phyloP scores from a whole-genome alignment of 1,140 invertebrate species.

The Drosophila tropicalis region DNA sequence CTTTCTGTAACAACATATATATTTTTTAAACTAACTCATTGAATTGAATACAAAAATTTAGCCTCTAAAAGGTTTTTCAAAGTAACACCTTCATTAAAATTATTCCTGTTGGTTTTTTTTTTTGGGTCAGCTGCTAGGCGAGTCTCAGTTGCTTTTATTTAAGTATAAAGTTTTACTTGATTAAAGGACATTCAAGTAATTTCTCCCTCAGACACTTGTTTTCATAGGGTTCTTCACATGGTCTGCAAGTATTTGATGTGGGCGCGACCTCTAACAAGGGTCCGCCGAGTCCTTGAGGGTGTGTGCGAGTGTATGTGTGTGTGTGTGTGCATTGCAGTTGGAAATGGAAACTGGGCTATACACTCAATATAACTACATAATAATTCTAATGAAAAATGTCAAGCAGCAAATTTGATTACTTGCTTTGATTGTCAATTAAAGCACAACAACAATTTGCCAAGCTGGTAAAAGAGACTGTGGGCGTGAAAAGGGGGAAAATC shows the following conservation, averaged over 20 bases:
- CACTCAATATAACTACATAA: constrained; percentile 68
- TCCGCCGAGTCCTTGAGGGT: neutral
- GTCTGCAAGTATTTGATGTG: constrained; percentile 70
- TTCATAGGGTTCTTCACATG: constrained; percentile 22
- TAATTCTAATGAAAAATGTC: constrained; percentile 82
- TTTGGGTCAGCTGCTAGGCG: neutral
- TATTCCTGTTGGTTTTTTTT: neutral
- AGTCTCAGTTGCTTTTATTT: neutral
- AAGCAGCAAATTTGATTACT: constrained; percentile 78
- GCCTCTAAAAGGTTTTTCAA: too few species aligned
- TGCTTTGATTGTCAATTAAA: constrained; percentile 81
- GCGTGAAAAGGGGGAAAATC: constrained; percentile 31
- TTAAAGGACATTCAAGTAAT: neutral
- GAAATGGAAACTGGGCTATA: constrained; percentile 48
- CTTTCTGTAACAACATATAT: too few species aligned
- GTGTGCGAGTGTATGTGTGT: constrained; percentile 25
- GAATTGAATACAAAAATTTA: too few species aligned
- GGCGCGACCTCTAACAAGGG: constrained; percentile 33
- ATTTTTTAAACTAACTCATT: too few species aligned
- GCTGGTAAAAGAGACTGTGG: neutral
- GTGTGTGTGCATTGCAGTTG: constrained; percentile 33
- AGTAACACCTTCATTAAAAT: neutral
- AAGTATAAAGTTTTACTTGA: constrained; percentile 1
- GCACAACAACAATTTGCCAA: constrained; percentile 72
- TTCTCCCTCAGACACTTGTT: constrained; percentile 12